A percentile compares a stretch with the other conserved stretches of the same genome.
These are phyloP conservation scores for Fopius arisanus DNA, from an alignment of 1,140 invertebrate species.

Conservation along the genomic window DNA sequence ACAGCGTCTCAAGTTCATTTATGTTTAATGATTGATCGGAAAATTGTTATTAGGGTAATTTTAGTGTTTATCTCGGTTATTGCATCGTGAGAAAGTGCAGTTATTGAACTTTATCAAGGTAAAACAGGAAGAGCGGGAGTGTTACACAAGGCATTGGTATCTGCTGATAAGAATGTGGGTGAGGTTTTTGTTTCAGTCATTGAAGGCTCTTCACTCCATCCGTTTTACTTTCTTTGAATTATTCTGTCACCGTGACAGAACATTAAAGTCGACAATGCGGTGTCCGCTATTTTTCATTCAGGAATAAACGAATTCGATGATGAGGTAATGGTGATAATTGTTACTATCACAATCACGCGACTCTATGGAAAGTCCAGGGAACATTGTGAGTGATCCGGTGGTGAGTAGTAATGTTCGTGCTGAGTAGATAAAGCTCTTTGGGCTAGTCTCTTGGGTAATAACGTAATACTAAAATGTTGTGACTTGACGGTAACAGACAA, in stretches of 20 bases:
- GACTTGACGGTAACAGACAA: constrained; percentile 46
- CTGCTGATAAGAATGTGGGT: constrained; percentile 40
- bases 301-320: not conserved
- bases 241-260: not conserved
- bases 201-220: not conserved
- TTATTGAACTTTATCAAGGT: constrained; percentile 21
- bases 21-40: not conserved
- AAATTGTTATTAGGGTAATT: not conserved
- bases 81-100: constrained; percentile 2
- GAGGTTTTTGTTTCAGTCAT: not conserved
- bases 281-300: not conserved
- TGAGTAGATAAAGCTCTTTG: constrained; percentile 12
- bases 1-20: not conserved
- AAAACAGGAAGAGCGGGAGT: constrained; percentile 22
- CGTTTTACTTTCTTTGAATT: not conserved
- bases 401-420: constrained; percentile 12
- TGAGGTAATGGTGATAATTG: constrained; percentile 8
- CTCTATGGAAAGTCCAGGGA: constrained; percentile 2
- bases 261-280: not conserved
- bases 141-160: constrained; percentile 34
- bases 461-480: constrained; percentile 32
- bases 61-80: not conserved
- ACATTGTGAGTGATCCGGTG: not conserved
- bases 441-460: constrained; percentile 33
- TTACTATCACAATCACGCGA: constrained; percentile 43